Evolutionary conservation across 2,797 vertebrate species (phyloP).

Genomic region (Rhincodon typus): DNA sequence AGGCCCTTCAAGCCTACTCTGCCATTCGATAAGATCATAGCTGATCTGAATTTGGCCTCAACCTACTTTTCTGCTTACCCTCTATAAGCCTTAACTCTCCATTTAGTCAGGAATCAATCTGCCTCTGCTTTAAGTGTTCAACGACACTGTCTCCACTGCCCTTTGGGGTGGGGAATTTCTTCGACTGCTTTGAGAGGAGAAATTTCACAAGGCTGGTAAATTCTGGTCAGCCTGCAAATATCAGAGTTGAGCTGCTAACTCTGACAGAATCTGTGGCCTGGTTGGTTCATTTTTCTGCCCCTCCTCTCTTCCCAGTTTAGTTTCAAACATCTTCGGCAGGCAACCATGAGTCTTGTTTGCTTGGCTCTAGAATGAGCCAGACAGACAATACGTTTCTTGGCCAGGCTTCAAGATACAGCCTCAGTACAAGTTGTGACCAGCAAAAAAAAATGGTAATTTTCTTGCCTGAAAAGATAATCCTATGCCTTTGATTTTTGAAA

Average conservation of each 20-base stretch:
- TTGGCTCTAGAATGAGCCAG: background rate
- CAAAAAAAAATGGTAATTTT: background rate
- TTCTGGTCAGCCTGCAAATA: background rate
- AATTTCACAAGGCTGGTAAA: too few species aligned
- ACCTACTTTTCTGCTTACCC: too few species aligned
- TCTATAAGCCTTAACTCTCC: too few species aligned
- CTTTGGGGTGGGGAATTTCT: too few species aligned
- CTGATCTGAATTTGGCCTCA: too few species aligned
- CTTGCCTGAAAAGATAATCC: background rate
- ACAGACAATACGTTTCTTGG: background rate
- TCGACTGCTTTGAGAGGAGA: too few species aligned
- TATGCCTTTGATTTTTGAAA: background rate
- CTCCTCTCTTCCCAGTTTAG: background rate
- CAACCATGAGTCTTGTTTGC: background rate
- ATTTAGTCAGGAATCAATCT: too few species aligned
- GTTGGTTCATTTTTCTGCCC: background rate
- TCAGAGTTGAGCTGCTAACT: conserved; percentile 2
- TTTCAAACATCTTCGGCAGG: background rate
- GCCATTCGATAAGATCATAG: too few species aligned
- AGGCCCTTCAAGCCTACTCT: too few species aligned
- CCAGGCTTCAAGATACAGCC: background rate
- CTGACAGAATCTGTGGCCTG: background rate
- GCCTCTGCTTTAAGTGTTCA: too few species aligned
- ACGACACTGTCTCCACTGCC: too few species aligned
- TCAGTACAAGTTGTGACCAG: background rate